Evolutionary conservation across 1,140 invertebrate species (phyloP).

Genomic region (Drosophila santomea): DNA sequence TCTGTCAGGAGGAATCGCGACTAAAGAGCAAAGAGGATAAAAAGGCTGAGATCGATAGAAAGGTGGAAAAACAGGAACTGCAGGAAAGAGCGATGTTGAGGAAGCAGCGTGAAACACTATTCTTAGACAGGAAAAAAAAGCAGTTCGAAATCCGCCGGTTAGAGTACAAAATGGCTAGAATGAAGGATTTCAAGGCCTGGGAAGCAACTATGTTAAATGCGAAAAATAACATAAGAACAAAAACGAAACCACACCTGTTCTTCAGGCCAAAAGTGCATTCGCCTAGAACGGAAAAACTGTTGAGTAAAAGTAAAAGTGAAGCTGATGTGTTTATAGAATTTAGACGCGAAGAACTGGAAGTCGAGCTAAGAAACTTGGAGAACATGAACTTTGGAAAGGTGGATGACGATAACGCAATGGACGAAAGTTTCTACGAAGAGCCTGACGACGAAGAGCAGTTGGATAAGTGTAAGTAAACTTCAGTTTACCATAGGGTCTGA

Average conservation of each 20-base stretch:
- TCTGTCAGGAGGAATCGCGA: constrained; percentile 96
- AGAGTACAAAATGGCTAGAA: constrained; percentile 95
- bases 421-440: constrained; percentile 42
- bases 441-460: constrained; percentile 32
- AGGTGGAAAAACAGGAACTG: constrained; percentile 95
- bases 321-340: constrained; percentile 48
- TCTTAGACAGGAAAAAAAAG: constrained; percentile 93
- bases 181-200: constrained; percentile 95
- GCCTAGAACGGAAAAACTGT: constrained; percentile 49
- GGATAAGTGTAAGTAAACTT: constrained; percentile 38
- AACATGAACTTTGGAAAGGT: constrained; percentile 42
- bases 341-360: constrained; percentile 54
- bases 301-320: constrained; percentile 54
- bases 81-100: constrained; percentile 94
- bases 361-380: constrained; percentile 60
- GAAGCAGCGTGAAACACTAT: constrained; percentile 93
- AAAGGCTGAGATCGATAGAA: constrained; percentile 94
- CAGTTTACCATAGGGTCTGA: neutral
- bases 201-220: constrained; percentile 91
- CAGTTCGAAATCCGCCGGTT: constrained; percentile 94
- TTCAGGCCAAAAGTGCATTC: constrained; percentile 89
- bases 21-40: constrained; percentile 90
- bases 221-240: constrained; percentile 94
- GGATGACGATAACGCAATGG: constrained; percentile 52
- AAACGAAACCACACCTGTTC: constrained; percentile 93